A percentile compares a stretch with the other conserved stretches of the same genome.
Evolutionary conservation across 2,113 vertebrate genomes (phyloP).

Genomic region (Spheniscus mendiculus): DNA sequence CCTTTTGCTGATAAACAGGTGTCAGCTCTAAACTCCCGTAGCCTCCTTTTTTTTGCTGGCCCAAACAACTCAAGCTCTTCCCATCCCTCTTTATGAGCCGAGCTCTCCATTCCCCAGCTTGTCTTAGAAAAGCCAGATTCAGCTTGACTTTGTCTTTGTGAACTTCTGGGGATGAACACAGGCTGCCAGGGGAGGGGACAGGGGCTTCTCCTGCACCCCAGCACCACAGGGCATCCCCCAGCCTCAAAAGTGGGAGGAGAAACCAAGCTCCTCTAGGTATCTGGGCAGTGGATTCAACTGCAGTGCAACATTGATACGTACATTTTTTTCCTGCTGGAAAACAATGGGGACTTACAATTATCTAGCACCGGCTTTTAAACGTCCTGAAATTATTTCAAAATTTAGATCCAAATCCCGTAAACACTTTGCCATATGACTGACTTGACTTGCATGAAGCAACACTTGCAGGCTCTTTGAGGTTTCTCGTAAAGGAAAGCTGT

Average conservation of each 20-base stretch:
- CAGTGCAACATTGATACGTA: neutral
- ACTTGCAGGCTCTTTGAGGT: constrained; percentile 16
- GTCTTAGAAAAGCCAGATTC: neutral
- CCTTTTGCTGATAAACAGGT: neutral
- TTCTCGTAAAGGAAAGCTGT: constrained; percentile 40
- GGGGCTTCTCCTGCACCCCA: neutral
- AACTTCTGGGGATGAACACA: neutral
- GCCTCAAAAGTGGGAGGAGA: neutral
- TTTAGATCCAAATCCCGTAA: constrained; percentile 7
- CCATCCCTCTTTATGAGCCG: neutral
- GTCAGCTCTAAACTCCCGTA: neutral
- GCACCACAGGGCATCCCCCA: neutral
- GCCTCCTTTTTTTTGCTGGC: neutral
- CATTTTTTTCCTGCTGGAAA: neutral
- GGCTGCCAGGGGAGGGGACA: neutral
- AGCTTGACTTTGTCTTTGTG: neutral
- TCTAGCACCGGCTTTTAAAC: neutral
- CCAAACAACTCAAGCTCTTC: neutral
- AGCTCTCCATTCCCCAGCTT: neutral
- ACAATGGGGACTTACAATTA: neutral
- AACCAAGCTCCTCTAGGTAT: neutral
- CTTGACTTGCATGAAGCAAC: neutral
- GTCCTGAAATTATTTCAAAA: constrained; percentile 26
- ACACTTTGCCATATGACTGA: constrained; percentile 54
- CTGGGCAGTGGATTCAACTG: neutral